phyloP scores from a whole-genome alignment of 1,140 invertebrate species.

The Heterodera schachtii region DNA sequence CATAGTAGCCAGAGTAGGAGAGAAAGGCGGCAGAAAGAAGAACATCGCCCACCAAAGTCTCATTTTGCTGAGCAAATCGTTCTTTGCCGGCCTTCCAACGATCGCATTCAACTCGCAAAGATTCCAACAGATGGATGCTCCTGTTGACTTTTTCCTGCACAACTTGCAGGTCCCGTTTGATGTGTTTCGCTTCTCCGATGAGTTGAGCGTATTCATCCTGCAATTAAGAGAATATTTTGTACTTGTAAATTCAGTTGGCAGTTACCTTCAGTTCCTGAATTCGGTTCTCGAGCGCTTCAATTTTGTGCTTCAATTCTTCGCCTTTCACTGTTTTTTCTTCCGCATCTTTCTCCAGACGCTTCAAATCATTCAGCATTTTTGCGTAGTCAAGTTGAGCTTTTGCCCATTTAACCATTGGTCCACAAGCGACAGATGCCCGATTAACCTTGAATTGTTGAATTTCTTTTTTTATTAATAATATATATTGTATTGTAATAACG shows the following conservation, averaged over 20 bases:
- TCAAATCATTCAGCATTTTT: constrained; percentile 94
- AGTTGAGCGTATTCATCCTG: constrained; percentile 86
- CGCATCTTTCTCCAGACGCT: constrained; percentile 85
- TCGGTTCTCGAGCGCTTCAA: constrained; percentile 86
- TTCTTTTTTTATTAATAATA: constrained; percentile 9
- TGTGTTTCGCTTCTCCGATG: constrained; percentile 96
- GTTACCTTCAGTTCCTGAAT: constrained; percentile 86
- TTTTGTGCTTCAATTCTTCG: constrained; percentile 87
- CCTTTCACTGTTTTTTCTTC: constrained; percentile 87
- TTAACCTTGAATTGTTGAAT: constrained; percentile 74
- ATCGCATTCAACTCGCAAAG: constrained; percentile 87
- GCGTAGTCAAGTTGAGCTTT: constrained; percentile 97
- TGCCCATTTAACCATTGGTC: constrained; percentile 99
- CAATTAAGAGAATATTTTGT: constrained; percentile 72
- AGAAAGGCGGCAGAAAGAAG: constrained; percentile 87
- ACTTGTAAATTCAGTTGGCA: constrained; percentile 66
- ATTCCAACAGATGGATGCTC: constrained; percentile 89
- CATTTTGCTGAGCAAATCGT: constrained; percentile 97
- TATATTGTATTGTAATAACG: background rate
- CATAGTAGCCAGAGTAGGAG: constrained; percentile 97
- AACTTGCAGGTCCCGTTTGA: constrained; percentile 92
- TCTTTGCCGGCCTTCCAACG: constrained; percentile 96
- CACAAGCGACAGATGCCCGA: constrained; percentile 95
- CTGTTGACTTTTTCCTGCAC: constrained; percentile 97
- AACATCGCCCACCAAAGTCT: constrained; percentile 96